A percentile compares a stretch with the other conserved stretches of the same genome.
phyloP scores from a whole-genome alignment of 2,113 vertebrate species.

The Hypanus sabinus region DNA sequence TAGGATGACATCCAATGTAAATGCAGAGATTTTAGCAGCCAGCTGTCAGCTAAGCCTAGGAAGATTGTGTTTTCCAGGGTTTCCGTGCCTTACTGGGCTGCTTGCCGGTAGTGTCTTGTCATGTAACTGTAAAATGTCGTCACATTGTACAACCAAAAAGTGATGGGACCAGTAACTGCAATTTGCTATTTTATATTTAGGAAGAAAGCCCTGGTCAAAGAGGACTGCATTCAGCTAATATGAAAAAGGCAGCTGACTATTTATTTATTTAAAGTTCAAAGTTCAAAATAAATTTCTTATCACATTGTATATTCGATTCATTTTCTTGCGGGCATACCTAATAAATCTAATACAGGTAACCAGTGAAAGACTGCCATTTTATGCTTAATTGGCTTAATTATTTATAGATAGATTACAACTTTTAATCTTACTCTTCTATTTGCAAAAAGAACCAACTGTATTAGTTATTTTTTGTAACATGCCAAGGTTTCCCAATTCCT shows the following conservation, averaged over 20 bases:
- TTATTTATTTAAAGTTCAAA: no score
- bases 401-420: neutral
- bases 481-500: neutral
- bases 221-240: neutral
- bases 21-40: slow-evolving; percentile 40
- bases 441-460: neutral
- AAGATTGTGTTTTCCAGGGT: slow-evolving; percentile 49
- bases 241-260: neutral
- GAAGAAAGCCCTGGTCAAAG: neutral
- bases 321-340: neutral
- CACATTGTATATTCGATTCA: no score
- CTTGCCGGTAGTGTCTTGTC: slow-evolving; percentile 53
- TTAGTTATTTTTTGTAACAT: neutral
- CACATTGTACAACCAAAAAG: neutral
- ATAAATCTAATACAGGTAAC: no score
- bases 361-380: neutral
- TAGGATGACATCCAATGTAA: slow-evolving; percentile 48
- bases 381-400: neutral
- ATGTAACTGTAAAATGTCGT: slow-evolving; percentile 40
- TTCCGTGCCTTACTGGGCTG: slow-evolving; percentile 52
- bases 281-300: no score
- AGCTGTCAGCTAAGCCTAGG: slow-evolving; percentile 48
- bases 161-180: neutral
- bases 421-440: neutral
- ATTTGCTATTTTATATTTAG: neutral